Evolutionary conservation across 2,797 vertebrate species (phyloP).

Genomic region (Mallotus villosus): DNA sequence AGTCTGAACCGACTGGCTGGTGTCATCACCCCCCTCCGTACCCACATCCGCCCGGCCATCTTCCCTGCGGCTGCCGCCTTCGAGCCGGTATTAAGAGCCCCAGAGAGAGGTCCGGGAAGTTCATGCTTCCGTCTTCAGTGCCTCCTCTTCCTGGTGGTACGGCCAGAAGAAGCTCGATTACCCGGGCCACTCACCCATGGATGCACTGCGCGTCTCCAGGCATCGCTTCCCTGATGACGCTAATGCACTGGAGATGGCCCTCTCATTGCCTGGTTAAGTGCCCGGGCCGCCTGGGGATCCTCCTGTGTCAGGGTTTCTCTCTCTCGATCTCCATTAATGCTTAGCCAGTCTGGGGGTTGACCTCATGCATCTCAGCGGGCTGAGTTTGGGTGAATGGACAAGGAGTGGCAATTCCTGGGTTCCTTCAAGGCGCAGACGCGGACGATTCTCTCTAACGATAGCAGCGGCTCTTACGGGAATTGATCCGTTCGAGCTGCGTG

Average conservation of each 20-base stretch:
- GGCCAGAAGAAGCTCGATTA: slow-evolving; percentile 7
- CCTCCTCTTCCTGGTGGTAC: neutral
- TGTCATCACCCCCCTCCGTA: neutral
- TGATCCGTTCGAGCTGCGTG: too few relatives aligned
- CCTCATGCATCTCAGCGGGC: neutral
- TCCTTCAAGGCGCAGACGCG: neutral
- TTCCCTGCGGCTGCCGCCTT: neutral
- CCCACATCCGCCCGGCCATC: neutral
- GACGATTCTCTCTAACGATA: neutral
- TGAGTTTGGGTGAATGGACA: neutral
- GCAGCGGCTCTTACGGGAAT: too few relatives aligned
- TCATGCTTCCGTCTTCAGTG: neutral
- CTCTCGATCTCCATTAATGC: slow-evolving; percentile 40
- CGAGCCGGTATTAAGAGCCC: neutral
- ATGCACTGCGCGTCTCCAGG: slow-evolving; percentile 13
- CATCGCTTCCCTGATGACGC: slow-evolving; percentile 30
- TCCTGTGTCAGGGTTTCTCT: slow-evolving; percentile 13
- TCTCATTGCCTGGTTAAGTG: slow-evolving; percentile 36
- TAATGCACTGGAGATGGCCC: slow-evolving; percentile 33
- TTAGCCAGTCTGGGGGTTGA: neutral
- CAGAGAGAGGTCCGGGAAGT: neutral
- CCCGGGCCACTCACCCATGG: slow-evolving; percentile 22
- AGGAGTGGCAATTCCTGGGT: neutral
- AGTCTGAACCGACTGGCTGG: neutral
- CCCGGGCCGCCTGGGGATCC: slow-evolving; percentile 24